Conservation (phyloP, 37 sponge, comb jelly and placozoan genomes). For the Eunapius fragilis region DNA sequence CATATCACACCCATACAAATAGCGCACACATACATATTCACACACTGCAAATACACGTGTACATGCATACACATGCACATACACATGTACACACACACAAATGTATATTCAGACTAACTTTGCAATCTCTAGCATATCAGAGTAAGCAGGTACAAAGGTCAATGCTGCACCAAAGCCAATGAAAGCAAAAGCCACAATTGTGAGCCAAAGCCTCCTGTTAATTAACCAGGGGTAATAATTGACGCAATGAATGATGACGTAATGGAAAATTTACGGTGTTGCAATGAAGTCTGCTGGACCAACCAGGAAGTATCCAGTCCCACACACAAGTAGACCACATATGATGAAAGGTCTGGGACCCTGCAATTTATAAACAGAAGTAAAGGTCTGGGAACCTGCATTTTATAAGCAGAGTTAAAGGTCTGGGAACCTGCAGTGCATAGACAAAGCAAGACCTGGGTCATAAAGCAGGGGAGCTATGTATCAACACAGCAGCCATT, state of each 20-base stretch:
- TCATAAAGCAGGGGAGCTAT: too few species aligned
- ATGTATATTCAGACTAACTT: slow-evolving; percentile 16
- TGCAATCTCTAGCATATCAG: slow-evolving; percentile 41
- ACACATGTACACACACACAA: background rate
- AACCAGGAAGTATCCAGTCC: slow-evolving; percentile 35
- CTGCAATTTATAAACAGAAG: too few species aligned
- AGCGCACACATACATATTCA: too few species aligned
- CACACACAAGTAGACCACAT: slow-evolving; percentile 23
- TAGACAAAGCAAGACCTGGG: too few species aligned
- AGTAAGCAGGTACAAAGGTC: slow-evolving; percentile 24
- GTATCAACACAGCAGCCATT: too few species aligned
- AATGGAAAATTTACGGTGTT: slow-evolving; percentile 7
- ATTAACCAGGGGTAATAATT: background rate
- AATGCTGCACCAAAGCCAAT: slow-evolving; percentile 41
- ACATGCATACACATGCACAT: too few species aligned
- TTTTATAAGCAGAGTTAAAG: too few species aligned
- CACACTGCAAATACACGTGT: too few species aligned
- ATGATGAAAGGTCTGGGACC: slow-evolving; percentile 50
- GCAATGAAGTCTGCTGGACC: slow-evolving; percentile 64
- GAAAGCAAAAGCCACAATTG: slow-evolving; percentile 11
- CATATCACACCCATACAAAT: too few species aligned
- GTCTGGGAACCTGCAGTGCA: too few species aligned
- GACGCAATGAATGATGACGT: background rate
- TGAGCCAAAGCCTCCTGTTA: slow-evolving; percentile 52
- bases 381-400: too few species aligned